Percentiles rank a stretch among this genome's conserved stretches.
Conservation (phyloP, 2,888 invertebrate genomes). For the Apamea epomidion region DNA sequence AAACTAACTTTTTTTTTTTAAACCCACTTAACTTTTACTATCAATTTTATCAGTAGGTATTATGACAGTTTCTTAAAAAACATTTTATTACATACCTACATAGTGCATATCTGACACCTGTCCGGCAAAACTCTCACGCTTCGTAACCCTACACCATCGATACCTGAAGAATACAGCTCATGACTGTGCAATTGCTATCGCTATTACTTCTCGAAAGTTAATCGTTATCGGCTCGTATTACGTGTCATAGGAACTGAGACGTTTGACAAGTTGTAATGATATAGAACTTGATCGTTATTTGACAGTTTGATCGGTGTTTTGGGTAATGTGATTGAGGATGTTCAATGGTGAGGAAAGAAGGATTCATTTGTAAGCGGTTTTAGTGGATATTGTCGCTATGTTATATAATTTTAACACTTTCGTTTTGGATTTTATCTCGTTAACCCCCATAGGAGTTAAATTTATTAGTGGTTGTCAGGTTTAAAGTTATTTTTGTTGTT, state of each 20-base stretch:
- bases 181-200: conserved; percentile 72
- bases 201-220: conserved; percentile 68
- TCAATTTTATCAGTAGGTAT: background rate
- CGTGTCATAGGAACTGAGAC: conserved; percentile 50
- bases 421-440: background rate
- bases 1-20: background rate
- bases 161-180: conserved; percentile 71
- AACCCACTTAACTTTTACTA: background rate
- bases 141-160: conserved; percentile 72
- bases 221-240: conserved; percentile 57
- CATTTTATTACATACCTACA: background rate
- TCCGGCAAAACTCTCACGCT: conserved; percentile 47
- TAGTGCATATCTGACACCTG: conserved; percentile 26
- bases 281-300: conserved; percentile 40
- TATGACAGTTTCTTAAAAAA: conserved; percentile 2
- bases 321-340: conserved; percentile 8
- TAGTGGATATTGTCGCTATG: background rate
- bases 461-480: background rate
- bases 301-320: conserved; percentile 47
- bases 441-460: background rate
- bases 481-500: background rate
- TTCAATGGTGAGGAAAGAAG: conserved; percentile 23
- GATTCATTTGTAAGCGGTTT: conserved; percentile 25
- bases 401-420: conserved; percentile 16
- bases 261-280: conserved; percentile 52